Evolutionary conservation across 2,888 invertebrate genomes (phyloP).

Genomic region (Mimumesa dahlbomi): DNA sequence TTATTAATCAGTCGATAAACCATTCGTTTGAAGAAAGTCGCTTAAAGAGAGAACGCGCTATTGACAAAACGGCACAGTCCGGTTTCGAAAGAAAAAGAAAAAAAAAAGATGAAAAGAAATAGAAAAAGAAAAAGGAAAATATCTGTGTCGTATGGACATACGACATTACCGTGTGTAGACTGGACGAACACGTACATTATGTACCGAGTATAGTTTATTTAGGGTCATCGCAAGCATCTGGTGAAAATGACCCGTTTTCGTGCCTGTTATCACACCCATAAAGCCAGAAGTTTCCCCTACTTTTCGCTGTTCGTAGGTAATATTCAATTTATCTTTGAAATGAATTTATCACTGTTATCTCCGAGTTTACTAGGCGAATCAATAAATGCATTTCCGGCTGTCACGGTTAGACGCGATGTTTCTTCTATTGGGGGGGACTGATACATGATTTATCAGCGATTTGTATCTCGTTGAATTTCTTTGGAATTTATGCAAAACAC

Average conservation of each 20-base stretch:
- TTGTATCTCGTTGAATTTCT: slow-evolving; percentile 27
- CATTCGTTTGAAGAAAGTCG: too few relatives aligned
- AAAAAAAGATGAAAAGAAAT: too few relatives aligned
- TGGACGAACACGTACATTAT: too few relatives aligned
- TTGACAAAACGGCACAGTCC: too few relatives aligned
- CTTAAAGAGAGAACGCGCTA: too few relatives aligned
- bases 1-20: too few relatives aligned
- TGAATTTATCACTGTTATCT: slow-evolving; percentile 17
- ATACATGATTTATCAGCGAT: slow-evolving; percentile 44
- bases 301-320: background rate
- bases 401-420: background rate
- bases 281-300: slow-evolving; percentile 4
- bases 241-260: slow-evolving; percentile 43
- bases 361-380: slow-evolving; percentile 19
- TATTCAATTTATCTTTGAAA: slow-evolving; percentile 12
- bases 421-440: slow-evolving; percentile 9
- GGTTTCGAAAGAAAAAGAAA: too few relatives aligned
- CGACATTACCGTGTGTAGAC: background rate
- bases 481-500: slow-evolving; percentile 25
- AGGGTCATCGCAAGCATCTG: background rate
- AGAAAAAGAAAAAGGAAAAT: too few relatives aligned
- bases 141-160: too few relatives aligned
- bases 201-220: background rate
- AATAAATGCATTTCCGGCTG: slow-evolving; percentile 10
- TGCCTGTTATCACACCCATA: slow-evolving; percentile 29